phyloP scores from a whole-genome alignment of 2,888 invertebrate species.

The Chymomyza procnemis region DNA sequence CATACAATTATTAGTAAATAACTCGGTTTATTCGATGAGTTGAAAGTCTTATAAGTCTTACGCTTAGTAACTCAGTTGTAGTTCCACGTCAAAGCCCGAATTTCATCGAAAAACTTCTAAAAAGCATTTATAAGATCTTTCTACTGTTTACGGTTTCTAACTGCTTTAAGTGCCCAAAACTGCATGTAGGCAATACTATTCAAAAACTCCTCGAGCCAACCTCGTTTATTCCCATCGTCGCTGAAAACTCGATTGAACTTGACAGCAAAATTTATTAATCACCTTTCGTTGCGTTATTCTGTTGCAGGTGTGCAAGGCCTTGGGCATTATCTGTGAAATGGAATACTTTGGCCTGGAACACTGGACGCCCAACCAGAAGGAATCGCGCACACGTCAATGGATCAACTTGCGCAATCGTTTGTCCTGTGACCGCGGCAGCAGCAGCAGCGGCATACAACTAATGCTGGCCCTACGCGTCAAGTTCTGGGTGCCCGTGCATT shows the following conservation, averaged over 20 bases:
- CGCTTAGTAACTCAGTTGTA: too few species aligned
- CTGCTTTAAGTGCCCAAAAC: too few species aligned
- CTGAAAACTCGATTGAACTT: slow-evolving; percentile 18
- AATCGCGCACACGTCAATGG: slow-evolving; percentile 89
- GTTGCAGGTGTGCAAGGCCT: slow-evolving; percentile 88
- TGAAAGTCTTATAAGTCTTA: too few species aligned
- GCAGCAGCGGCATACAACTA: slow-evolving; percentile 71
- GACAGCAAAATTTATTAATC: slow-evolving; percentile 14
- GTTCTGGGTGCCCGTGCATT: slow-evolving; percentile 94
- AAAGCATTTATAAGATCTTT: too few species aligned
- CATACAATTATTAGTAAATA: too few species aligned
- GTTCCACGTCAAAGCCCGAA: too few species aligned
- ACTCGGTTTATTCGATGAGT: too few species aligned
- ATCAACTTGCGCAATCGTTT: slow-evolving; percentile 87
- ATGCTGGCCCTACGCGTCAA: slow-evolving; percentile 83
- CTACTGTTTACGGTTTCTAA: too few species aligned
- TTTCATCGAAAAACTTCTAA: too few species aligned
- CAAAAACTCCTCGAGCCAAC: slow-evolving; percentile 45
- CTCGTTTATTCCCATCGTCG: not conserved
- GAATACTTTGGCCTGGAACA: slow-evolving; percentile 92
- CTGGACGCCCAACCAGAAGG: slow-evolving; percentile 78
- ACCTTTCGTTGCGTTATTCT: not conserved
- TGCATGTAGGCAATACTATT: too few species aligned
- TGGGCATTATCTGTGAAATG: slow-evolving; percentile 90
- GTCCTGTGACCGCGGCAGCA: slow-evolving; percentile 74